These are phyloP conservation scores for Procambarus clarkii DNA, from an alignment of 1,140 invertebrate genomes.

Conservation along the genomic window DNA sequence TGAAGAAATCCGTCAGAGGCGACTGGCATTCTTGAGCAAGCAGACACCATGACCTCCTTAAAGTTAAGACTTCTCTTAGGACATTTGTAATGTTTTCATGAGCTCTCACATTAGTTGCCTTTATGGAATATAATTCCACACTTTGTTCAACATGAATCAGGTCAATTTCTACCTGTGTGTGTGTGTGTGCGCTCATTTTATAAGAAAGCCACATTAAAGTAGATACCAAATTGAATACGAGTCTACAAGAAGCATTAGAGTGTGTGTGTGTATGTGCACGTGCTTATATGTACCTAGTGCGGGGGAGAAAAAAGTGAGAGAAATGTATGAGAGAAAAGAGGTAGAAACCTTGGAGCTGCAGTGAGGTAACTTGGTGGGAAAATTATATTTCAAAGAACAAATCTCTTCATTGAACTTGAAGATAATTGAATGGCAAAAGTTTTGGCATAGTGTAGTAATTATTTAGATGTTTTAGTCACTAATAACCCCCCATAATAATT, in stretches of 20 bases:
- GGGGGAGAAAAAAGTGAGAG: not conserved
- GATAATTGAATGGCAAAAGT: not conserved
- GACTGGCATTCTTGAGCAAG: not conserved
- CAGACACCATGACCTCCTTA: conserved; percentile 2
- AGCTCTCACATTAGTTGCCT: not conserved
- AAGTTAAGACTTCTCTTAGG: not conserved
- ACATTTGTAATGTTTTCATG: not conserved
- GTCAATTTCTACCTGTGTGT: not conserved
- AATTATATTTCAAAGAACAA: no score
- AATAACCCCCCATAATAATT: no score
- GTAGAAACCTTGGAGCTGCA: not conserved
- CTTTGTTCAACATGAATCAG: not conserved
- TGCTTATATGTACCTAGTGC: not conserved
- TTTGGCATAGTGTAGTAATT: not conserved
- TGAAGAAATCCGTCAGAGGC: not conserved
- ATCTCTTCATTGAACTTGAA: not conserved
- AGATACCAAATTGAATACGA: not conserved
- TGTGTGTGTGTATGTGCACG: not conserved
- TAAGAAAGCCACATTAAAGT: not conserved
- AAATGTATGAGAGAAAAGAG: not conserved
- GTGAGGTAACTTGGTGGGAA: no score
- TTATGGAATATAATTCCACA: conserved; percentile 3
- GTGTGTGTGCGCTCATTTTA: not conserved
- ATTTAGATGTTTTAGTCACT: not conserved
- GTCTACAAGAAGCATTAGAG: not conserved